Conservation (phyloP, 2,888 invertebrate genomes). For the Dryomyza anilis region DNA sequence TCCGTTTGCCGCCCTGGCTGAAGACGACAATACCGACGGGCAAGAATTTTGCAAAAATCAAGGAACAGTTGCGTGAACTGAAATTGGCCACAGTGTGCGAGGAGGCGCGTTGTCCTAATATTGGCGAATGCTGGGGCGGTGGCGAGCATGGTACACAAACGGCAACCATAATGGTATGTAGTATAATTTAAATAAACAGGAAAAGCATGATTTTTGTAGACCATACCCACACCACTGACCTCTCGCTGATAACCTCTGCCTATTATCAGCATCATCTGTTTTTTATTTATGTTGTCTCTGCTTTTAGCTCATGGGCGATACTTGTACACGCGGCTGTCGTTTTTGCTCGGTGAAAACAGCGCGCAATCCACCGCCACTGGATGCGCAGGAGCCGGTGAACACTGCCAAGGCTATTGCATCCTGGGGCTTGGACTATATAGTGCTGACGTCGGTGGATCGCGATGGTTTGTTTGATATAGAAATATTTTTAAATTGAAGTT, state of each 20-base stretch:
- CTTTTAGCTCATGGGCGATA: conserved; percentile 91
- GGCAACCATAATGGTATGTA: conserved; percentile 94
- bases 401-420: conserved; percentile 90
- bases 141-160: conserved; percentile 95
- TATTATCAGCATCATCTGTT: no score
- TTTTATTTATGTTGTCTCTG: conserved; percentile 19
- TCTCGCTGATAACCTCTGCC: conserved; percentile 45
- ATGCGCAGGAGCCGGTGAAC: conserved; percentile 87
- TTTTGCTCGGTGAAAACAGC: conserved; percentile 99
- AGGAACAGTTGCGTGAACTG: conserved; percentile 80
- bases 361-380: conserved; percentile 83
- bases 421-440: conserved; percentile 97
- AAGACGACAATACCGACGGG: conserved; percentile 92
- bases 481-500: conserved; percentile 4
- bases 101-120: conserved; percentile 97
- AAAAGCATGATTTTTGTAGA: neutral
- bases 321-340: conserved; percentile 96
- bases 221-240: conserved; percentile 12
- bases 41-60: conserved; percentile 81
- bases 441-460: conserved; percentile 96
- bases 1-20: conserved; percentile 92
- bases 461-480: conserved; percentile 71
- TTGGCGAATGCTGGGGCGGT: conserved; percentile 98
- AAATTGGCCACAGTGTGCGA: conserved; percentile 96
- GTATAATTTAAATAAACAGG: neutral